These are phyloP conservation scores for Drosophila macrospina DNA, from an alignment of 2,888 invertebrate species.

Conservation along the genomic window DNA sequence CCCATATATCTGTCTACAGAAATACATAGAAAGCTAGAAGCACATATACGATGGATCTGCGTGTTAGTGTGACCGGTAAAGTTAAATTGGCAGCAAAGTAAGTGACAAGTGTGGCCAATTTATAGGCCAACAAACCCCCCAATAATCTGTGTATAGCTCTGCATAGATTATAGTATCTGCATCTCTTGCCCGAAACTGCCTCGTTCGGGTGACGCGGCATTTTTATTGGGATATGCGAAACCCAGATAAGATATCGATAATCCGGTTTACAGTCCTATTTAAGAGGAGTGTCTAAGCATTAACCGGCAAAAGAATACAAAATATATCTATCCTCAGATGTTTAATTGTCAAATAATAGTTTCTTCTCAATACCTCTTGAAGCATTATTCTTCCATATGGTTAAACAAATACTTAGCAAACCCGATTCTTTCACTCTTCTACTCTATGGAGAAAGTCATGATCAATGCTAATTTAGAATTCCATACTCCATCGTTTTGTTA, in stretches of 20 bases:
- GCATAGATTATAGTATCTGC: conserved; percentile 8
- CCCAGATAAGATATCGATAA: conserved; percentile 18
- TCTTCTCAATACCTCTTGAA: neutral
- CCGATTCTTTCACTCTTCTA: neutral
- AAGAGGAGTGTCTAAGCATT: conserved; percentile 3
- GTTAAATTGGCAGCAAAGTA: conserved; percentile 49
- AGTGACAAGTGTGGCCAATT: conserved; percentile 17
- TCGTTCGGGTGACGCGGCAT: conserved; percentile 12
- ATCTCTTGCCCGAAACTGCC: conserved; percentile 14
- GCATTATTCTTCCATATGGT: neutral
- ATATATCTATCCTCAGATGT: neutral
- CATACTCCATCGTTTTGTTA: neutral
- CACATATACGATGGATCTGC: conserved; percentile 40
- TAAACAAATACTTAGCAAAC: neutral
- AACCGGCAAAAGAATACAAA: neutral
- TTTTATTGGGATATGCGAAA: neutral
- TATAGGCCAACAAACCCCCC: neutral
- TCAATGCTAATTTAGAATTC: conserved; percentile 2
- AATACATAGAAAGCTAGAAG: neutral
- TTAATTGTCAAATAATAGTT: neutral
- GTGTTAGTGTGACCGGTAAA: conserved; percentile 43
- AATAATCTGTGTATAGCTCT: conserved; percentile 6
- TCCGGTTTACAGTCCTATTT: neutral
- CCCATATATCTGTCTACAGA: conserved; percentile 9
- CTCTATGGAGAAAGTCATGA: neutral